Conservation (phyloP, 2,797 vertebrate species). For the Sebastes vulpes region DNA sequence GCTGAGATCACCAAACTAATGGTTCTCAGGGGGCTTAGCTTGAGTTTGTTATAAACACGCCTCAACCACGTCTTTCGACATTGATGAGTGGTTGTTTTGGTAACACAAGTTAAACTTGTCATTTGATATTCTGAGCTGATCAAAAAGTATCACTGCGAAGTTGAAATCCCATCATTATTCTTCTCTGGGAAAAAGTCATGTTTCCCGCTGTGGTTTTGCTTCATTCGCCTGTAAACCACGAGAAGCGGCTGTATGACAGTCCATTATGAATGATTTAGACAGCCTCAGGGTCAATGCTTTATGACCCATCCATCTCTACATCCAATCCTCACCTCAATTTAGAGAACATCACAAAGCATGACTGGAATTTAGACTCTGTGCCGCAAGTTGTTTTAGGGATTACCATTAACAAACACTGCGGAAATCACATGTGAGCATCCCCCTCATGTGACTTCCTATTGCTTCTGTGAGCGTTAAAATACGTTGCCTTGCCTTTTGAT, state of each 20-base stretch:
- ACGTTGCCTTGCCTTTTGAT: slow-evolving; percentile 50
- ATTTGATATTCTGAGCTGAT: not conserved
- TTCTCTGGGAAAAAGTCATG: not conserved
- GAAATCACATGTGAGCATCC: slow-evolving; percentile 75
- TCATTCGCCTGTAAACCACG: slow-evolving; percentile 21
- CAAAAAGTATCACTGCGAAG: not conserved
- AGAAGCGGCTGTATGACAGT: not conserved
- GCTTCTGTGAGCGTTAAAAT: slow-evolving; percentile 65
- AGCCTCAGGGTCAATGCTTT: slow-evolving; percentile 25
- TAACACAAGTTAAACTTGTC: not conserved
- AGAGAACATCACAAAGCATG: slow-evolving; percentile 64
- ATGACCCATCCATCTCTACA: slow-evolving; percentile 25
- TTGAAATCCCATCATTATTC: slow-evolving; percentile 5
- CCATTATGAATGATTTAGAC: slow-evolving; percentile 27
- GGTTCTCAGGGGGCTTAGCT: slow-evolving; percentile 23
- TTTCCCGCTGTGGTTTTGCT: slow-evolving; percentile 21
- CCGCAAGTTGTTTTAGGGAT: slow-evolving; percentile 72
- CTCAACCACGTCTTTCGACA: slow-evolving; percentile 4
- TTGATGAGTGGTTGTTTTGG: slow-evolving; percentile 4
- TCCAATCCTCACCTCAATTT: slow-evolving; percentile 45
- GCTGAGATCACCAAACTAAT: slow-evolving; percentile 39
- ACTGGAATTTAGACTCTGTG: slow-evolving; percentile 66
- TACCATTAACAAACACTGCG: slow-evolving; percentile 74
- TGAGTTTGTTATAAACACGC: slow-evolving; percentile 30
- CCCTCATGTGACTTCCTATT: slow-evolving; percentile 79